Conservation (phyloP, 2,888 invertebrate species). For the Opisthograptis luteolata region DNA sequence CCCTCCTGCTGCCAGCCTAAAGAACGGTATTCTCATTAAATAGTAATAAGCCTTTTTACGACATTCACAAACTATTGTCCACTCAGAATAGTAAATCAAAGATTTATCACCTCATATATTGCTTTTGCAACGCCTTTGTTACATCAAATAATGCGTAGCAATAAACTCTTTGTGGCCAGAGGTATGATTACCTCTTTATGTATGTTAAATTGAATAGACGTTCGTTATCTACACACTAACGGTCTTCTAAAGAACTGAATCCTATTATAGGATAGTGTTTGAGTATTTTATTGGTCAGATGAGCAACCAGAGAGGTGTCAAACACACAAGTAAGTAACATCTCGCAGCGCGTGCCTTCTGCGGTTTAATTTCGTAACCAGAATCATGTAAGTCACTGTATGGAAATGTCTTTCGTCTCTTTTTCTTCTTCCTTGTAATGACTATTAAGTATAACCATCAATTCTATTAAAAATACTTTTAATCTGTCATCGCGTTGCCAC, state of each 20-base stretch:
- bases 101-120: slow-evolving; percentile 38
- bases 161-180: slow-evolving; percentile 39
- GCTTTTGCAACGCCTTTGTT: slow-evolving; percentile 32
- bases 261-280: too few species aligned
- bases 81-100: slow-evolving; percentile 39
- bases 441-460: too few species aligned
- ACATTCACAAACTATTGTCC: slow-evolving; percentile 37
- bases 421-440: too few species aligned
- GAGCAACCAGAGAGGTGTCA: neutral
- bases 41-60: slow-evolving; percentile 31
- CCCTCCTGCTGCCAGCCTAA: slow-evolving; percentile 1
- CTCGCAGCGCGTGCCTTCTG: too few species aligned
- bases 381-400: too few species aligned
- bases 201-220: slow-evolving; percentile 32
- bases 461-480: too few species aligned
- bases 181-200: slow-evolving; percentile 23
- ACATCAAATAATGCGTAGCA: slow-evolving; percentile 42
- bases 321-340: too few species aligned
- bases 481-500: too few species aligned
- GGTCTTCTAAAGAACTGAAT: too few species aligned
- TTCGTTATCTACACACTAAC: slow-evolving; percentile 32
- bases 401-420: too few species aligned
- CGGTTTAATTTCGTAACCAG: too few species aligned
- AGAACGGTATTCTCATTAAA: slow-evolving; percentile 18
- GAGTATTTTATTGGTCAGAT: neutral